Conservation (phyloP, 2,113 vertebrate genomes). For the Daboia siamensis region DNA sequence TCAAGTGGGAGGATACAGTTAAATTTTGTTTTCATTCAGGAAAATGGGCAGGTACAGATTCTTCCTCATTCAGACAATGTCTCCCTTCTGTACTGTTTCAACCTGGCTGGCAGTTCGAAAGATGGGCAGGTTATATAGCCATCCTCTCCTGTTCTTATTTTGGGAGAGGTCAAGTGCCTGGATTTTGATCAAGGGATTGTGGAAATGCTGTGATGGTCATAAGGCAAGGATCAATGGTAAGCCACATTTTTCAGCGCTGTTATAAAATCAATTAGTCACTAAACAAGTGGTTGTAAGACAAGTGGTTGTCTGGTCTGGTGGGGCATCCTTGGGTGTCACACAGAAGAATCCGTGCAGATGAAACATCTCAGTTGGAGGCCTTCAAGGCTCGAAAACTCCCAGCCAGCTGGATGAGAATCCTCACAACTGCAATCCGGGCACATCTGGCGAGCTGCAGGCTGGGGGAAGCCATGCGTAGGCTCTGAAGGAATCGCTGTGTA, state of each 20-base stretch:
- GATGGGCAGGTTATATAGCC: not conserved
- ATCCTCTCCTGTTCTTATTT: not conserved
- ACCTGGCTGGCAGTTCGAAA: constrained; percentile 12
- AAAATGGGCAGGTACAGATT: not conserved
- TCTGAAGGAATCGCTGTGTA: not conserved
- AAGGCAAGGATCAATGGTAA: too few relatives aligned
- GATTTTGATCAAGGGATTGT: not conserved
- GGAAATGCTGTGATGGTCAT: too few relatives aligned
- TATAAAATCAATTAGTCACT: too few relatives aligned
- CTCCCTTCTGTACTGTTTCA: not conserved
- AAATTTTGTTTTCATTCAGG: constrained; percentile 39
- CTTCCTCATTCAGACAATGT: constrained; percentile 25
- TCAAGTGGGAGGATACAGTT: constrained; percentile 33
- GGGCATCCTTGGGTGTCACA: not conserved
- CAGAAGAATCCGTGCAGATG: not conserved
- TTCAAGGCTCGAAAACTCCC: not conserved
- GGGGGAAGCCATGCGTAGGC: not conserved
- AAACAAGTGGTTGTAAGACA: too few relatives aligned
- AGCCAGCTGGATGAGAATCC: not conserved
- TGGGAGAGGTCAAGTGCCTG: not conserved
- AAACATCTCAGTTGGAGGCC: not conserved
- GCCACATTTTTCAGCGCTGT: too few relatives aligned
- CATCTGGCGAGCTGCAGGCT: not conserved
- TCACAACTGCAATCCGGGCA: not conserved
- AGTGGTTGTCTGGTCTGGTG: not conserved